Evolutionary conservation across 2,113 vertebrate species (phyloP).

Genomic region (Myodes glareolus): DNA sequence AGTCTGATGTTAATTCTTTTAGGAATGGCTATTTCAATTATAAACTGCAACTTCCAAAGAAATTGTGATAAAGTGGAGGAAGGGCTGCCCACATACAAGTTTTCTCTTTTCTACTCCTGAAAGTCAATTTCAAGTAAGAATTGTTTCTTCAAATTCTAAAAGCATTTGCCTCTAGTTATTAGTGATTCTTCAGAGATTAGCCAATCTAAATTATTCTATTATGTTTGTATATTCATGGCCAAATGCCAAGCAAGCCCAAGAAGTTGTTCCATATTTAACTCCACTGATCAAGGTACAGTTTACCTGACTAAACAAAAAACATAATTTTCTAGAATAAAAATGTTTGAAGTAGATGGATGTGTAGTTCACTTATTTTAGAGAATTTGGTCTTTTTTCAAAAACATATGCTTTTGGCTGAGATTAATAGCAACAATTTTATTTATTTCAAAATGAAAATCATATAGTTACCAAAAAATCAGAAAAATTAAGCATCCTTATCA

Average conservation of each 20-base stretch:
- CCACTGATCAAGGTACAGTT: neutral
- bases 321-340: constrained; percentile 31
- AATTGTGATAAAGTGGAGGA: neutral
- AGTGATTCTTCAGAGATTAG: neutral
- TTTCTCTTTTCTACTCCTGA: neutral
- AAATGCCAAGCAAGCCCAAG: neutral
- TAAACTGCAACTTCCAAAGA: neutral
- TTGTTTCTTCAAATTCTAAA: constrained; percentile 43
- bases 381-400: constrained; percentile 49
- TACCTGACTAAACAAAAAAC: neutral
- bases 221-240: neutral
- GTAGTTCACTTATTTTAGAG: constrained; percentile 42
- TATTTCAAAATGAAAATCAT: constrained; percentile 49
- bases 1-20: neutral
- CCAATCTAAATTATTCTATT: neutral
- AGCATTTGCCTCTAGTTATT: neutral
- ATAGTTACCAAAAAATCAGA: neutral
- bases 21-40: neutral
- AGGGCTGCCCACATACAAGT: neutral
- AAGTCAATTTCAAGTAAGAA: neutral
- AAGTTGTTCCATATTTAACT: neutral
- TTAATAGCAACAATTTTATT: constrained; percentile 35
- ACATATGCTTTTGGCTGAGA: constrained; percentile 18
- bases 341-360: constrained; percentile 34
- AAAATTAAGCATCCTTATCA: constrained; percentile 18